Conservation (phyloP, 2,797 vertebrate genomes). For the Eurystomus glaucurus region DNA sequence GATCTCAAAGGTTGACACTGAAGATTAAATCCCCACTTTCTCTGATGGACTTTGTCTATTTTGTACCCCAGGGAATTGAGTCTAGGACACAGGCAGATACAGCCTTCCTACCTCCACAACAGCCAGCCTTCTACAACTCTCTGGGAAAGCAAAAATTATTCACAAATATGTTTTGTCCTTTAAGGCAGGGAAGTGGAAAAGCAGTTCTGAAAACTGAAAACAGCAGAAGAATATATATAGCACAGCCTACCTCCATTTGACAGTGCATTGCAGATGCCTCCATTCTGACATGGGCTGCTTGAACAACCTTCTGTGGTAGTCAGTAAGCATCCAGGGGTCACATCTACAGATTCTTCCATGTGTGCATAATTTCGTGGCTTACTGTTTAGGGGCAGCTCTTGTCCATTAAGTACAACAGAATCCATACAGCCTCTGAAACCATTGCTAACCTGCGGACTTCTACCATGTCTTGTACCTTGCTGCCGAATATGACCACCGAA, state of each 20-base stretch:
- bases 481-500: conserved; percentile 94
- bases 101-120: neutral
- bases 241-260: conserved; percentile 89
- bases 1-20: neutral
- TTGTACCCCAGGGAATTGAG: neutral
- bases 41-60: neutral
- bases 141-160: neutral
- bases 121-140: neutral
- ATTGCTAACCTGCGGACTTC: conserved; percentile 88
- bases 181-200: neutral
- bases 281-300: conserved; percentile 94
- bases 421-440: conserved; percentile 96
- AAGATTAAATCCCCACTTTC: neutral
- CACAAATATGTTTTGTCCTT: neutral
- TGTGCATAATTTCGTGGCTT: conserved; percentile 87
- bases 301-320: conserved; percentile 89
- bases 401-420: conserved; percentile 91
- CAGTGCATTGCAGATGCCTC: conserved; percentile 89
- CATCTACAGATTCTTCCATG: conserved; percentile 92
- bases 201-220: neutral
- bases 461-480: conserved; percentile 86
- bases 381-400: conserved; percentile 93
- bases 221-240: rapidly evolving
- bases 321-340: conserved; percentile 90
- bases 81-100: neutral